phyloP scores from a whole-genome alignment of 2,113 vertebrate genomes.

The Proteles cristata region DNA sequence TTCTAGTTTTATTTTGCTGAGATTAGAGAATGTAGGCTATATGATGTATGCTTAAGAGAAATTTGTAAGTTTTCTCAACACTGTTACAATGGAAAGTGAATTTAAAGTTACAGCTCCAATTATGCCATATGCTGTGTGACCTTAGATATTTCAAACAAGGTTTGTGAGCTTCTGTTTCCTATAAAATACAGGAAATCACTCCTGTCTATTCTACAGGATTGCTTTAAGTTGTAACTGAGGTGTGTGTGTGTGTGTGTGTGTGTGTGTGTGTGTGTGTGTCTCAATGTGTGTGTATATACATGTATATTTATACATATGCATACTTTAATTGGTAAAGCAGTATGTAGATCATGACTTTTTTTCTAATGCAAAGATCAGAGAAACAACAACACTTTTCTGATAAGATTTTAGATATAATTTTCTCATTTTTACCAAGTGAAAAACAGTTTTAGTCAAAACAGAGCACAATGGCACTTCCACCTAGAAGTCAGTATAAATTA shows the following conservation, averaged over 20 bases:
- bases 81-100: neutral
- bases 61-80: neutral
- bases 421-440: neutral
- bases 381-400: neutral
- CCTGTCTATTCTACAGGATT: conserved; percentile 6
- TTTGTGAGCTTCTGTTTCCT: neutral
- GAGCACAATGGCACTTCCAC: neutral
- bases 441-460: neutral
- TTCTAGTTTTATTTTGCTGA: neutral
- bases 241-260: no score
- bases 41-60: neutral
- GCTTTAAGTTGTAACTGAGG: neutral
- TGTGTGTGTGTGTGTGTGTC: no score
- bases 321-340: neutral
- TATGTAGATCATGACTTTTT: neutral
- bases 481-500: neutral
- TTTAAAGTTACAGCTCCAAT: neutral
- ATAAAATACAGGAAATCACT: neutral
- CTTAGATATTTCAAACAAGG: neutral
- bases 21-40: neutral
- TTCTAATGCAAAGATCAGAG: neutral
- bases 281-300: no score
- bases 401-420: conserved; percentile 4
- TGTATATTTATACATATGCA: no score
- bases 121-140: neutral